A percentile compares a stretch with the other conserved stretches of the same genome.
phyloP scores from a whole-genome alignment of 1,140 invertebrate genomes.

The Philopotamus ludificatus region DNA sequence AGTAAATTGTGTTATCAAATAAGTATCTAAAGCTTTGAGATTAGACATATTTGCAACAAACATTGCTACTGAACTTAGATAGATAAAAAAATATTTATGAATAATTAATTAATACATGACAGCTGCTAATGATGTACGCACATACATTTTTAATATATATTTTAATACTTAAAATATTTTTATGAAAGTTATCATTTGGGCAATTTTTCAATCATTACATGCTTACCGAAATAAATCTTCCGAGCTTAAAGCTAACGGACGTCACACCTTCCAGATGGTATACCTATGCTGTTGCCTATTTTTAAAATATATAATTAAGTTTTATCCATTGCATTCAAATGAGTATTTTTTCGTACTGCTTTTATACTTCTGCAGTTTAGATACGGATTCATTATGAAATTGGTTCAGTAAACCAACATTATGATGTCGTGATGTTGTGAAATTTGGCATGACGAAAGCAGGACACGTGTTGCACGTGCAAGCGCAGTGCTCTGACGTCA shows the following conservation, averaged over 20 bases:
- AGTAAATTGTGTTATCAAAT: too few species aligned
- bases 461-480: conserved; percentile 35
- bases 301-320: background rate
- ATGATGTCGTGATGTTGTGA: too few species aligned
- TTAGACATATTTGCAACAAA: too few species aligned
- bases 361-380: background rate
- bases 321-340: background rate
- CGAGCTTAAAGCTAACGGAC: background rate
- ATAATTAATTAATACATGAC: too few species aligned
- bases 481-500: conserved; percentile 32
- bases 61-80: too few species aligned
- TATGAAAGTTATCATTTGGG: too few species aligned
- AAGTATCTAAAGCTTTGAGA: too few species aligned
- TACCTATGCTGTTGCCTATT: background rate
- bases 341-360: background rate
- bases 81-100: too few species aligned
- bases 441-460: background rate
- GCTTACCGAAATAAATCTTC: background rate
- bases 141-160: background rate
- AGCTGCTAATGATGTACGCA: too few species aligned
- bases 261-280: background rate
- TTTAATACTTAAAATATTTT: too few species aligned
- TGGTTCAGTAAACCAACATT: too few species aligned
- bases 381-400: background rate
- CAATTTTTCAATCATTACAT: background rate